Base-by-base conservation (phyloP, 1,140 invertebrate genomes). In the Drosophila kanapiae region DNA sequence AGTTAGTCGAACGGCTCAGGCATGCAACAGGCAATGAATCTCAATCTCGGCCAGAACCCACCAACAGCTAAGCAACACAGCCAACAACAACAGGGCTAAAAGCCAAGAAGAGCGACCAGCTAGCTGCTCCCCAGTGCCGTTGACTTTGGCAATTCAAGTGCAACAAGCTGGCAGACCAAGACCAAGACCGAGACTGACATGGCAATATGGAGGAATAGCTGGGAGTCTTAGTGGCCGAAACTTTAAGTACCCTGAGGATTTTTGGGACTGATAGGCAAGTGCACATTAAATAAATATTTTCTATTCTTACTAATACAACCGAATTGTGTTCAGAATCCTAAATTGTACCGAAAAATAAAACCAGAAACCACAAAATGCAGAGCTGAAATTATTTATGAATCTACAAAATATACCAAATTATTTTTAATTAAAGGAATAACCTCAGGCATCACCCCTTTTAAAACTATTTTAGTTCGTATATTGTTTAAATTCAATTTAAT, bases 11-110 rank as follows among this genome's bases (percentile, higher is more conserved):
- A 78, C 68, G 84, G 80, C 77, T 83, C 54, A 78, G 77, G 80
- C 84, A 88, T 88, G 85, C 85, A 88, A 88, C 84, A 90, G 84
- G 84, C 84, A 90, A 90, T 88, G 84, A 88, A 88, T 88, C 85
- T 88, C 84, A 84, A 88, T 88, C 84, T 90, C 62, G 59, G 84
- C 58, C 18, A 69, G 47, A 79, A 57, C 60, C 70, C 38, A 74
- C 61, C 60, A 57, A 51, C 78, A 56, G 48, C 43, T 40, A 58
- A 16, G 13, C 14, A 16, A 10, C 47, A 56, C 6, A 43, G 51
- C 35, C 16, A 63, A 43, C 18, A 64, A 60, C 49, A 49, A 62
- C 43, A 58, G 54, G 35, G 33, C 60, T 11, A 27, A 31, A 48
- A 23, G 18, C 45, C 35, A 61, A 37, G 49, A 45, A 61, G 47